Evolutionary conservation across 2,888 invertebrate species (phyloP), one percentile per base, ranked within the genome.

Genomic region (Gasteruption jaculator): DNA sequence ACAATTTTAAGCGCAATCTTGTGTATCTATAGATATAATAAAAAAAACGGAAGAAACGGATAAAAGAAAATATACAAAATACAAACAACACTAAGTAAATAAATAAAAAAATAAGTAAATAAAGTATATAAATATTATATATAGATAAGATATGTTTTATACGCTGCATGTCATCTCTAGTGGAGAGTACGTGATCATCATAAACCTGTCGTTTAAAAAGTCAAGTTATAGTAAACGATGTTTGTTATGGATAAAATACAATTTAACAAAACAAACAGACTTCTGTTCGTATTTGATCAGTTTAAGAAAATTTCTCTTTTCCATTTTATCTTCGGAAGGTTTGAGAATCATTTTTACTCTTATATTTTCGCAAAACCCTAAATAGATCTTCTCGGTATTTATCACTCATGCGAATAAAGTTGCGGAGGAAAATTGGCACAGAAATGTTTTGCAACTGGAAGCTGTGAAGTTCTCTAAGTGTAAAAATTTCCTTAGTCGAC

Each of bases 101-200:
- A 50, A 46, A 43, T 45, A 47, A 43, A 46, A 46, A 49, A 52
- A 50, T 35, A 43, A 48, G 51, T 46, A 48, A 49, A 47, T 49
- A 39, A 48, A 45, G 16, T 40, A 35, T 43, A 43, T 26, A 45
- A 25, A 49, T 47, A 48, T 44, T 45, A 59, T 50, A 50, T 52
- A 54, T 56, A 61, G 56, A 62, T 60, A 57, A 63, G 58, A 62
- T 68, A 67, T 68, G 66, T 69, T 69, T 69, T 69, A 63, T 69
- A 69, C 68, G 68, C 66, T 65, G 61, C 60, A 63, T 68, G 64
- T 68, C 60, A 61, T 63, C 60, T 48, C 50, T 63, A 62, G 57
- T 49, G 52, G 52, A 59, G 45, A 56, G n/a, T 54, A 57, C 54
- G 53, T 56, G 59, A 63, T 57, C 56, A 57, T 57, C 47, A 50